phyloP scores from a whole-genome alignment of 2,888 invertebrate species.

The Digitonthophagus gazella region DNA sequence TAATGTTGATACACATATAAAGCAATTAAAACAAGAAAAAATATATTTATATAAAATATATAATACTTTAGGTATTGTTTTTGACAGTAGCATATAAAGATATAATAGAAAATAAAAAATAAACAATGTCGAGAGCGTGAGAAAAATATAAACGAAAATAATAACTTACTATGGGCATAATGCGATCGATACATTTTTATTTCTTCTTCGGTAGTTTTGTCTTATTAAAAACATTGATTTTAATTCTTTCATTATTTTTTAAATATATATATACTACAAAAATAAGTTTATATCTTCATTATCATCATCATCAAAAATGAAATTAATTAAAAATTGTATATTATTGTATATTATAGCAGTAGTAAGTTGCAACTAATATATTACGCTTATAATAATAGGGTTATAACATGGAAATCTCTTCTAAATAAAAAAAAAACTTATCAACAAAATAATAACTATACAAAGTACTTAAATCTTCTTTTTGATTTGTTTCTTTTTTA shows the following conservation, averaged over 20 bases:
- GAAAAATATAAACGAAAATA: conserved; percentile 7
- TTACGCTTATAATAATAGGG: conserved; percentile 13
- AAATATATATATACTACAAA: conserved; percentile 10
- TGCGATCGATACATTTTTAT: not conserved
- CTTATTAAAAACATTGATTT: conserved; percentile 10
- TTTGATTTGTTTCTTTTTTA: not conserved
- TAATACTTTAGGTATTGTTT: not conserved
- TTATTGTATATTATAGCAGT: no score
- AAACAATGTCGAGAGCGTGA: not conserved
- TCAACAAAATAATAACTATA: conserved; percentile 14
- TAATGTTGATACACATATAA: not conserved
- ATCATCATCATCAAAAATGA: no score
- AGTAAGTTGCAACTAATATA: conserved; percentile 5
- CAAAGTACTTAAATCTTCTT: conserved; percentile 16
- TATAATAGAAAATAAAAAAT: conserved; percentile 1
- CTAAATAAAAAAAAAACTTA: conserved; percentile 15
- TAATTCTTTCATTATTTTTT: no score
- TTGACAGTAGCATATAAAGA: conserved; percentile 1
- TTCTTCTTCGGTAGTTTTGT: no score
- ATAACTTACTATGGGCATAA: conserved; percentile 9
- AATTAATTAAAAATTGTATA: not conserved
- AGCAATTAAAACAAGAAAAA: not conserved
- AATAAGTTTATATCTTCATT: conserved; percentile 5
- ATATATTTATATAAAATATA: no score
- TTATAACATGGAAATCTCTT: conserved; percentile 18